Evolutionary conservation across 1,140 invertebrate species (phyloP).

Genomic region (Mylabris phalerata): DNA sequence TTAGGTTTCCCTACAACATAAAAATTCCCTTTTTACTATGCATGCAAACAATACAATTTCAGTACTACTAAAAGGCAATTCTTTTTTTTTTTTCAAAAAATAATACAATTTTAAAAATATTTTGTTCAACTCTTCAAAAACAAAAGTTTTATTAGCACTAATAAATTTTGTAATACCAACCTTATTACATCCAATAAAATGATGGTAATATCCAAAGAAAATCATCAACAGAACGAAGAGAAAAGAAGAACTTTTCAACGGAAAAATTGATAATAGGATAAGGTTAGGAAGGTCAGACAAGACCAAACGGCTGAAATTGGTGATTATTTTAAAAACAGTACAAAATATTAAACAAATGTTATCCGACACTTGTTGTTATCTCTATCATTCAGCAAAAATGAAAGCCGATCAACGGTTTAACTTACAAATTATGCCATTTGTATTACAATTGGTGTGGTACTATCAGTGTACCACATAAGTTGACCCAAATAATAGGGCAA

Average conservation of each 20-base stretch:
- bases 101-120: no score
- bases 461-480: constrained; percentile 79
- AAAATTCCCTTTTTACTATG: no score
- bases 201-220: no score
- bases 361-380: constrained; percentile 75
- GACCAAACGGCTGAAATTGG: constrained; percentile 65
- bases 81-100: constrained; percentile 34
- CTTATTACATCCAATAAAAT: no score
- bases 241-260: no score
- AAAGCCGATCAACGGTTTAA: constrained; percentile 76
- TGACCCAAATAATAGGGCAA: constrained; percentile 72
- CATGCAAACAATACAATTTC: not conserved
- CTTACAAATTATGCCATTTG: constrained; percentile 85
- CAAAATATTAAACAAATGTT: constrained; percentile 56
- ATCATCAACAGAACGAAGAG: no score
- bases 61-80: no score
- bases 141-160: no score
- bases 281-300: constrained; percentile 31
- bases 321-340: constrained; percentile 70
- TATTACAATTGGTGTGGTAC: constrained; percentile 96
- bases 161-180: no score
- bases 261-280: no score
- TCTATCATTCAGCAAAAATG: constrained; percentile 64
- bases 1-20: no score
- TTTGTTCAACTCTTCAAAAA: no score